Conservation (phyloP, 2,113 vertebrate species). For the Malurus melanocephalus region DNA sequence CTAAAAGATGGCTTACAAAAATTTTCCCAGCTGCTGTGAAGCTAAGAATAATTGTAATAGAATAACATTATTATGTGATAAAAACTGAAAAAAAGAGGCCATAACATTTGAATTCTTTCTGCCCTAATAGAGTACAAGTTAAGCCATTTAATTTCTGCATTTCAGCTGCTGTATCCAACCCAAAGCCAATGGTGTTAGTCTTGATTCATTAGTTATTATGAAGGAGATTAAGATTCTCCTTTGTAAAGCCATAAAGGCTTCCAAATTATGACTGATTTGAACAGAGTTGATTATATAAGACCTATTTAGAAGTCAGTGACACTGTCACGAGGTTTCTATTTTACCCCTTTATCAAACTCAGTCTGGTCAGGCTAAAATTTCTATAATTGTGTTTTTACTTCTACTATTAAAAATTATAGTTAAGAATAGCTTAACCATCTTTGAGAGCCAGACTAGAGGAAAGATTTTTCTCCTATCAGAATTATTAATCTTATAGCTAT, state of each 20-base stretch:
- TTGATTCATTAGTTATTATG: conserved; percentile 8
- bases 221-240: not conserved
- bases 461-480: not conserved
- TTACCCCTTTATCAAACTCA: not conserved
- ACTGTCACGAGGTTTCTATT: not conserved
- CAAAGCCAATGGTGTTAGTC: not conserved
- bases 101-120: not conserved
- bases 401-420: not conserved
- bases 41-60: not conserved
- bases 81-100: not conserved
- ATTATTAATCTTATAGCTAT: not conserved
- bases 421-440: not conserved
- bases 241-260: not conserved
- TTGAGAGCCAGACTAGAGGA: not conserved
- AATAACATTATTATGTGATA: not conserved
- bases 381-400: not conserved
- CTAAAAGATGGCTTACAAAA: not conserved
- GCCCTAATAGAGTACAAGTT: not conserved
- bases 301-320: not conserved
- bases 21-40: not conserved
- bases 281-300: not conserved
- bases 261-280: not conserved
- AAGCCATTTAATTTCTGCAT: not conserved
- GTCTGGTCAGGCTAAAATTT: not conserved
- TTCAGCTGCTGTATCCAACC: not conserved